A percentile compares a stretch with the other conserved stretches of the same genome.
These are phyloP conservation scores for Papilio demoleus DNA, from an alignment of 2,888 invertebrate species.

Conservation along the genomic window DNA sequence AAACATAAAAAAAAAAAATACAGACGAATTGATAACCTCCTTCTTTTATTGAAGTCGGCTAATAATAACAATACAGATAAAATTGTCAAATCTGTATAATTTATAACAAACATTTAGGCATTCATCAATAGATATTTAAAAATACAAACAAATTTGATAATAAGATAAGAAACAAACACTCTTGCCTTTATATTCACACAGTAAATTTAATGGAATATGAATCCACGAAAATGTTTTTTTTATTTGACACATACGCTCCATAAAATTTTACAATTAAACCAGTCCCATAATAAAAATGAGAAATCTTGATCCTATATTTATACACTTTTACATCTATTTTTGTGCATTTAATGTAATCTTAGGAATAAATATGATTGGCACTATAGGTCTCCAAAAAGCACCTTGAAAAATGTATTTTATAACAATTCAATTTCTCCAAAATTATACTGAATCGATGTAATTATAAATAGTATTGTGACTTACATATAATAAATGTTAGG, in stretches of 20 bases:
- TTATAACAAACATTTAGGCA: slow-evolving; percentile 58
- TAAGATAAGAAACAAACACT: slow-evolving; percentile 42
- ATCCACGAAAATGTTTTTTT: background rate
- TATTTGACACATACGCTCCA: background rate
- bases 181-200: slow-evolving; percentile 19
- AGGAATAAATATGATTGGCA: slow-evolving; percentile 60
- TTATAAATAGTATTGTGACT: background rate
- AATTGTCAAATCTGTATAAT: slow-evolving; percentile 65
- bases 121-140: slow-evolving; percentile 41
- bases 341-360: slow-evolving; percentile 46
- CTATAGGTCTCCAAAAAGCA: slow-evolving; percentile 61
- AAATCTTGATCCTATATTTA: slow-evolving; percentile 10
- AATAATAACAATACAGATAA: slow-evolving; percentile 42
- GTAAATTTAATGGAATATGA: background rate
- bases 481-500: background rate
- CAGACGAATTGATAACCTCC: too few species aligned
- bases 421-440: background rate
- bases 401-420: slow-evolving; percentile 47
- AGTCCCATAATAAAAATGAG: slow-evolving; percentile 13
- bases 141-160: slow-evolving; percentile 44
- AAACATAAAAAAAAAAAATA: too few species aligned
- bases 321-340: slow-evolving; percentile 25
- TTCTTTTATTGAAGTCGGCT: too few species aligned
- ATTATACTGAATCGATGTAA: background rate
- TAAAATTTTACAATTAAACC: background rate